Base-by-base conservation (phyloP, 2,888 invertebrate genomes). In the Lissocephala sabroskyi region DNA sequence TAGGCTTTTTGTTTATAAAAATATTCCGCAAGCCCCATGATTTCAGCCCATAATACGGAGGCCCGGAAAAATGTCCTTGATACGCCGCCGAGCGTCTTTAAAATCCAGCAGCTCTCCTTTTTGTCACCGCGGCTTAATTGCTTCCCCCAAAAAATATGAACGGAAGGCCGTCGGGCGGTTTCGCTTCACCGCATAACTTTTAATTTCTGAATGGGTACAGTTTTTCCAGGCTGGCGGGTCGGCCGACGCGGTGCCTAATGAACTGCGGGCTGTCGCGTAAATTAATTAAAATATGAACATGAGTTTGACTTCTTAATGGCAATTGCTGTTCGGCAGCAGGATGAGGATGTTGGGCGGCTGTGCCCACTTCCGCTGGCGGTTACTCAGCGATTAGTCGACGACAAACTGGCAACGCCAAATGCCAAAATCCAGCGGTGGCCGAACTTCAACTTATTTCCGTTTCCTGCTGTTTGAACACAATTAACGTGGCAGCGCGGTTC, bases 391-490 rank as follows among this genome's bases (percentile, higher is more conserved):
- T 23, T 7, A 23, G 3, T 23, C 23, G n/a, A 23, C 23, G 7
- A 23, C 7, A 23, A 23, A n/a, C n/a, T 7, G 7, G 23, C 3
- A 23, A 23, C 23, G 7, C 23, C 23, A 23, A 23, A 23, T 5
- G 23, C 23, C 23, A 17, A 9, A 37, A 35, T n/a, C 18, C 29
- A 29, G 30, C 28, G 17, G 26, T 28, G 18, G 49, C 59, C 46
- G 45, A 61, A 59, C 63, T 66, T 61, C 48, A 59, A 60, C 63
- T 52, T 65, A 65, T 65, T 75, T 74, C 76, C 76, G 65, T 50
- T 75, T 70, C 76, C 76, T 67, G 54, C 56, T 61, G 48, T 62
- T 63, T 56, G 58, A 56, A 61, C 52, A 63, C 64, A 71, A 70
- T 75, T 76, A 63, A 63, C 65, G 46, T 55, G 32, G 13, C 3